Base-by-base conservation (phyloP, 1,140 invertebrate genomes). In the Halictus rubicundus region DNA sequence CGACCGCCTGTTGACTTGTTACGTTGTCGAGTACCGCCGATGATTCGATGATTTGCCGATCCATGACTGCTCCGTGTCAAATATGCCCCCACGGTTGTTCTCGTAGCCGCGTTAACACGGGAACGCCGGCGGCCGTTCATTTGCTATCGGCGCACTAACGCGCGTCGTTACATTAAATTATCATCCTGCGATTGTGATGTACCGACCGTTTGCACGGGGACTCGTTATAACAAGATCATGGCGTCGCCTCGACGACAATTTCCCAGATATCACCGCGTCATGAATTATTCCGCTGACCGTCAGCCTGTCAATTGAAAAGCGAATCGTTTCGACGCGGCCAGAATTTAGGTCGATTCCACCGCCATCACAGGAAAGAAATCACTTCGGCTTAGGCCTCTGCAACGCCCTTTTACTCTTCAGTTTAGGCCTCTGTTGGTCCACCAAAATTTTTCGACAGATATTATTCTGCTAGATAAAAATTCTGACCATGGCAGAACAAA, bases 31-130 rank as follows among this genome's bases (percentile, higher is more conserved):
- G 91, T 88, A 87, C 90, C 88, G 87, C 81, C 78, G 87, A 84
- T 87, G 82, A 90, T 91, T 91, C 90, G 89, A 92, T 91, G 89
- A 93, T 93, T 92, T 92, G 91, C 90, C 89, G 90, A 92, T 91
- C 88, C 88, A 87, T 88, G 88, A 88, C 87, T 89, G 83, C 77
- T 76, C 83, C 90, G 90, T 92, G 90, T 92, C 90, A 89, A 90
- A 90, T 92, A 88, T 90, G 89, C 88, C 88, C 84, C 83, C 69
- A 37, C 71, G 79, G 80, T 32, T 75, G 79, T 88, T 86, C 84
- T 83, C 81, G 88, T 82, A 73, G 83, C n/a, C 71, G 80, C 80
- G 83, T 86, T 86, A 85, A 89, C 84, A 85, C 83, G 87, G 76
- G 81, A 86, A 87, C 83, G 71, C 73, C 75, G 77, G 63, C 71